Evolutionary conservation across 92 coral and sea anemone genomes (phyloP), one percentile per base, ranked within the genome.

Genomic region (Pocillopora grandis): DNA sequence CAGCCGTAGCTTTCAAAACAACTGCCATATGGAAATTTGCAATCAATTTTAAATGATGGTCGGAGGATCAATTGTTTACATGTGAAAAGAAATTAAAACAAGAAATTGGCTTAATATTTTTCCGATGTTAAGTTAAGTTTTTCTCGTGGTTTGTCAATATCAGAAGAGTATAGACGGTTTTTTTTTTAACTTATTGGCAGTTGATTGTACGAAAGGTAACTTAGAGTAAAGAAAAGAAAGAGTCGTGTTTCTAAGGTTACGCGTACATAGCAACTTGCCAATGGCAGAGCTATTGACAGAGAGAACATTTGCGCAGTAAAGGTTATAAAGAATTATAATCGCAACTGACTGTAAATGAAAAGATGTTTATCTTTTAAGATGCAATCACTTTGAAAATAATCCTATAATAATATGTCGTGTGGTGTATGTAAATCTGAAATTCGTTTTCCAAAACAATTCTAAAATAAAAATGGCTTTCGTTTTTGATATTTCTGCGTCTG

Each of bases 1-100:
- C 2, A 2, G 52, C 20, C 72, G 10, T 58, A 52, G 71, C 15
- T 78, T 19, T 12, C 75, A 52, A 80, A 64, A 67, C 66, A 14
- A 66, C 36, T 80, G 56, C 64, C 84, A 67, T 68, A 80, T 80
- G 84, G 76, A 80, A 80, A 80, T 80, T 67, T 80, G 5, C 57
- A 35, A 18, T 18, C 58, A 27, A 64, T 63, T 42, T 65, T 35
- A 37, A 33, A 60, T 78, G 59, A 37, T 42, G 49, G 49, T 42
- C 62, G 61, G 61, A 78, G 58, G n/a, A 52, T 60, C 5, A 37
- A 68, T 78, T 78, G 72, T 63, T 78, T 78, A 48, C 57, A 58
- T 27, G 84, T 55, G 33, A 16, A 23, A 58, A 56, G 62, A 69
- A 58, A 67, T 57, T 3, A 42, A 42, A 0, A 42, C 7, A 42